Evolutionary conservation across 2,113 vertebrate genomes (phyloP).

Genomic region (Clarias batrachus): DNA sequence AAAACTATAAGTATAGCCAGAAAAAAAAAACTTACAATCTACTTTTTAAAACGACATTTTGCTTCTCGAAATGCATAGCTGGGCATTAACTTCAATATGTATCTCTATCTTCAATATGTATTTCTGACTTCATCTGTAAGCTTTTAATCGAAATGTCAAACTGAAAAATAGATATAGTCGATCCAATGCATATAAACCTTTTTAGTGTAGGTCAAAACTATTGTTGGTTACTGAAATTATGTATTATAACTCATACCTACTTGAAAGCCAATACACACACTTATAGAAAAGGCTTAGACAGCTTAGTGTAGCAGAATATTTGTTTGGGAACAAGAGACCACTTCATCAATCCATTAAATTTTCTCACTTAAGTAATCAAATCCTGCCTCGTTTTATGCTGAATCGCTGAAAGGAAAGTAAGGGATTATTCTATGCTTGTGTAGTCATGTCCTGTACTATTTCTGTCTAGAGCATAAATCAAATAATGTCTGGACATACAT

Average conservation of each 20-base stretch:
- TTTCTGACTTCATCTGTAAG: neutral
- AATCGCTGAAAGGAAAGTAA: neutral
- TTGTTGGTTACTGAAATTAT: neutral
- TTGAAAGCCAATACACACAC: neutral
- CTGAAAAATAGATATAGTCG: neutral
- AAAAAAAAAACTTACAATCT: neutral
- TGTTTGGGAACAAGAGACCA: neutral
- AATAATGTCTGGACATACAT: conserved; percentile 2
- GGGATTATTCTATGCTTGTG: neutral
- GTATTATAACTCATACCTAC: neutral
- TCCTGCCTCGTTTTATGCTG: neutral
- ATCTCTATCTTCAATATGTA: neutral
- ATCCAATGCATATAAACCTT: neutral
- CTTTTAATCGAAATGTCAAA: neutral
- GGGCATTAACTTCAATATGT: neutral
- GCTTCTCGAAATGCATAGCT: neutral
- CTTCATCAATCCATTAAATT: conserved; percentile 2
- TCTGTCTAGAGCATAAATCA: neutral
- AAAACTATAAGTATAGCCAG: too few relatives aligned
- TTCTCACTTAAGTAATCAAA: neutral
- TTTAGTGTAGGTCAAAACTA: neutral
- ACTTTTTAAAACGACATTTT: neutral
- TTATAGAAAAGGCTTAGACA: conserved; percentile 4
- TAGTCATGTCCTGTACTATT: neutral
- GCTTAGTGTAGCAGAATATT: neutral